Evolutionary conservation across 1,140 invertebrate genomes (phyloP), one percentile per base, ranked within the genome.

Genomic region (Limonius californicus): DNA sequence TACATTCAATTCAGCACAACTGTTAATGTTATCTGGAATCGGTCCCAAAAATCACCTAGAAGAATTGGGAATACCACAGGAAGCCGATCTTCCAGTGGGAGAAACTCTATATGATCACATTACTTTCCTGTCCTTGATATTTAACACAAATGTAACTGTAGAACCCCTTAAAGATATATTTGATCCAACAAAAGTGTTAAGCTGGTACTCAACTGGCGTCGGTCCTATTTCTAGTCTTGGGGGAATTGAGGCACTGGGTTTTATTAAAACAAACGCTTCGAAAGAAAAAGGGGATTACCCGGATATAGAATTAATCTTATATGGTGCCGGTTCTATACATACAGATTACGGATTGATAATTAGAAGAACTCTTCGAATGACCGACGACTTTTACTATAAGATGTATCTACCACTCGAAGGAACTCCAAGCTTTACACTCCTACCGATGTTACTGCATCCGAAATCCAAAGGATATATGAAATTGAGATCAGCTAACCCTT

Each of bases 11-110:
- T 86, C 89, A 1, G 87, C 90, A 0, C 89, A 92, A 75, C 67
- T 93, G 9, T 74, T 93, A 18, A 88, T 91, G 85, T 78, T 91
- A 0, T 90, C 88, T 0, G 91, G 91, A 0, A 79, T 93, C 3
- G 90, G 90, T 1, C 88, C 89, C 12, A 83, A 77, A 68, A 68
- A 79, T 32, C 80, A 85, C 62, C 69, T 96, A 1, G 73, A 85
- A 42, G 80, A 85, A 18, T 74, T 87, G 1, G 32, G 32, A 15
- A 47, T 61, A 1, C 11, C 32, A 8, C 14, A 21, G n/a, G 1
- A 76, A 80, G 18, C 63, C 6, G 79, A 84, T 66, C 72, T 86
- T 0, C 64, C 63, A 57, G 78, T 86, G 0, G 85, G 85, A 0
- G 62, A 82, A 21, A 83, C 83, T 66, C 71, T 86, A 0, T 76